Evolutionary conservation across 2,888 invertebrate species (phyloP).

Genomic region (Meta bourneti): DNA sequence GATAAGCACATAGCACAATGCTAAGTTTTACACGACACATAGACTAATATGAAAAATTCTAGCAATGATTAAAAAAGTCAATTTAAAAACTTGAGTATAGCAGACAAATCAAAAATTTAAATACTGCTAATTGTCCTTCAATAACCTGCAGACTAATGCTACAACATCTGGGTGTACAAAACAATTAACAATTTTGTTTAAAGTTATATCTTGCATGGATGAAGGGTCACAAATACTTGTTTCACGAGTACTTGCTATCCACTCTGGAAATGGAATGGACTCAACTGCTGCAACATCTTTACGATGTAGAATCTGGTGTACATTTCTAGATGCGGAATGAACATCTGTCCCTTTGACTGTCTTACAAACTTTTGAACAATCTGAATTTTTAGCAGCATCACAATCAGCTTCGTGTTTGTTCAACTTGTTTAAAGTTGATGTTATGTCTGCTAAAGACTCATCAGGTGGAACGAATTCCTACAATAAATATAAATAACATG

Average conservation of each 20-base stretch:
- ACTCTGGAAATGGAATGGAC: slow-evolving; percentile 34
- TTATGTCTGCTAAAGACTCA: slow-evolving; percentile 68
- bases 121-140: slow-evolving; percentile 27
- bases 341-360: slow-evolving; percentile 25
- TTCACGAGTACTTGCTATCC: slow-evolving; percentile 10
- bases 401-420: not conserved
- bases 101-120: too few species aligned
- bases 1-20: too few species aligned
- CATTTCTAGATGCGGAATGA: not conserved
- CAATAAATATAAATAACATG: slow-evolving; percentile 5
- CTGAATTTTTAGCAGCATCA: not conserved
- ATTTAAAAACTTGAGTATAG: too few species aligned
- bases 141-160: slow-evolving; percentile 53
- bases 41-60: too few species aligned
- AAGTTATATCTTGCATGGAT: not conserved
- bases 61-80: too few species aligned
- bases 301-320: slow-evolving; percentile 26
- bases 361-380: slow-evolving; percentile 37
- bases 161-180: slow-evolving; percentile 77
- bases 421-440: slow-evolving; percentile 10
- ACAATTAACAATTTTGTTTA: slow-evolving; percentile 71
- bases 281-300: slow-evolving; percentile 21
- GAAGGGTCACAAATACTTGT: not conserved
- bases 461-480: slow-evolving; percentile 78
- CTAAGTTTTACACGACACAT: too few species aligned